Conservation (phyloP, 1,140 invertebrate genomes). For the Zaprionus davidi region DNA sequence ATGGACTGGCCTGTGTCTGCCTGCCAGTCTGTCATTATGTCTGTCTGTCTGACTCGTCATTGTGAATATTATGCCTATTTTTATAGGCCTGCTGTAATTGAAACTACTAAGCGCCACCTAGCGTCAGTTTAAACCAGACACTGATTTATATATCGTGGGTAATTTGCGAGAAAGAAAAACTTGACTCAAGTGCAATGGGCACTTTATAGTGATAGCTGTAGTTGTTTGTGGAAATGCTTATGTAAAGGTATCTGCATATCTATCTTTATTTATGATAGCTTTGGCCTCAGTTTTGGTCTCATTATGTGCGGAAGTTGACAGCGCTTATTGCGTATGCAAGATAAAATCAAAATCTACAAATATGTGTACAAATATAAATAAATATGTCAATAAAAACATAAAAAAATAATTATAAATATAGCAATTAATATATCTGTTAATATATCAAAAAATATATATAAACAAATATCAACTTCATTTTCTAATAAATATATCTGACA, state of each 20-base stretch:
- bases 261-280: neutral
- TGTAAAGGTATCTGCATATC: neutral
- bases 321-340: conserved; percentile 28
- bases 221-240: too few species aligned
- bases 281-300: neutral
- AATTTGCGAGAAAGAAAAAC: neutral
- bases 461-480: too few species aligned
- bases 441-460: neutral
- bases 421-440: neutral
- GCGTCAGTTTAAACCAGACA: conserved; percentile 38
- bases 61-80: conserved; percentile 11
- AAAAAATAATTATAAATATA: neutral
- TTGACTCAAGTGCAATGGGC: neutral
- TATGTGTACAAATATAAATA: neutral
- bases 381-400: neutral
- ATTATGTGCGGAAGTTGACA: conserved; percentile 10
- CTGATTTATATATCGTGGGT: conserved; percentile 23
- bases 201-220: neutral
- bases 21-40: neutral
- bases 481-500: neutral
- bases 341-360: neutral
- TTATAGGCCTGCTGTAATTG: conserved; percentile 41
- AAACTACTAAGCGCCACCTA: conserved; percentile 58
- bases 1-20: neutral
- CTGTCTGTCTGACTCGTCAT: neutral